phyloP scores from a whole-genome alignment of 2,797 vertebrate species.

The Mycteria americana region DNA sequence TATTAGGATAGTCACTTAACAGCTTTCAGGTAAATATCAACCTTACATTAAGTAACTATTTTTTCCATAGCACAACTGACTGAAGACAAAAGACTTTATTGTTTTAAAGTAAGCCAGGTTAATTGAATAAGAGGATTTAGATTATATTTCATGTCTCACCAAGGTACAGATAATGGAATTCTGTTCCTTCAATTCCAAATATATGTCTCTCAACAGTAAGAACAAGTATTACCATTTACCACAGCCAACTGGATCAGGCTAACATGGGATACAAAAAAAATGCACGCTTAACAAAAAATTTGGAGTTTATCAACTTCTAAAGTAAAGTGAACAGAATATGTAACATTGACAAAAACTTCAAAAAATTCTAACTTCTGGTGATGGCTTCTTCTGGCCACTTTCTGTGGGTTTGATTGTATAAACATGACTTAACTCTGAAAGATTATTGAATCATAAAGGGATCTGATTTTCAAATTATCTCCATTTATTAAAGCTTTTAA shows the following conservation, averaged over 20 bases:
- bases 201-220: background rate
- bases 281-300: background rate
- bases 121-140: conserved; percentile 47
- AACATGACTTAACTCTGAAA: background rate
- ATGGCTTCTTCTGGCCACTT: background rate
- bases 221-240: background rate
- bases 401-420: background rate
- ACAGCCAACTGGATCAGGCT: background rate
- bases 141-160: conserved; percentile 50
- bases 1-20: background rate
- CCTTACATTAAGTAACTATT: background rate
- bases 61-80: background rate
- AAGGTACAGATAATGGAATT: conserved; percentile 36
- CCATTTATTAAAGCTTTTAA: background rate
- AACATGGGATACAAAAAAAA: background rate
- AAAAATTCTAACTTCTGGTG: background rate
- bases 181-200: conserved; percentile 21
- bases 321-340: background rate
- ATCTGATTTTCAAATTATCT: background rate
- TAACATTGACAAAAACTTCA: background rate
- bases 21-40: background rate
- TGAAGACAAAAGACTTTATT: conserved; percentile 10
- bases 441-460: background rate
- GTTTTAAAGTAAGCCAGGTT: conserved; percentile 39
- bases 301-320: background rate